A percentile compares a stretch with the other conserved stretches of the same genome.
Conservation (phyloP, 2,113 vertebrate species). For the Toxotes chatareus region DNA sequence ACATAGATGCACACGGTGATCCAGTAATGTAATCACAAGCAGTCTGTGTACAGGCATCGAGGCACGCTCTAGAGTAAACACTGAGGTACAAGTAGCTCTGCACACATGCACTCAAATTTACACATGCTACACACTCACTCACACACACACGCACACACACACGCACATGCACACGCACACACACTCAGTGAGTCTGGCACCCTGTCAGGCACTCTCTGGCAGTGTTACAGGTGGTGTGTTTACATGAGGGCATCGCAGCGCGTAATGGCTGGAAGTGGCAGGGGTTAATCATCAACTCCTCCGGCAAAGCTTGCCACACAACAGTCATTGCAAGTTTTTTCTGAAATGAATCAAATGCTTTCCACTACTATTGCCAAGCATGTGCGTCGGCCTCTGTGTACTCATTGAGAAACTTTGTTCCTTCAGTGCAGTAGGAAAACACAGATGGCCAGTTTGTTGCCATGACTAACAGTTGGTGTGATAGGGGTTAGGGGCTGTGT, state of each 20-base stretch:
- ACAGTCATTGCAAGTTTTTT: conserved; percentile 35
- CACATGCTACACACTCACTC: conserved; percentile 12
- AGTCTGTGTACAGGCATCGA: conserved; percentile 15
- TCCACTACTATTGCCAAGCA: conserved; percentile 41
- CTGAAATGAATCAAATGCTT: conserved; percentile 46
- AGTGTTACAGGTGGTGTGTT: conserved; percentile 61
- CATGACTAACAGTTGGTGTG: conserved; percentile 49
- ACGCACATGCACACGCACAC: conserved; percentile 17
- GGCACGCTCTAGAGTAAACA: conserved; percentile 8
- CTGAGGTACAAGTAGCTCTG: conserved; percentile 36
- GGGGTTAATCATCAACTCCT: conserved; percentile 76
- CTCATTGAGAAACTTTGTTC: conserved; percentile 72
- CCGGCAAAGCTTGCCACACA: conserved; percentile 24
- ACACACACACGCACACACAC: conserved; percentile 2
- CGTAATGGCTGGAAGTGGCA: conserved; percentile 61
- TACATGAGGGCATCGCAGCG: conserved; percentile 65
- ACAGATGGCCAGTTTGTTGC: conserved; percentile 62
- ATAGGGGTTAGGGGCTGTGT: conserved; percentile 10
- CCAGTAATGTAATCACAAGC: conserved; percentile 29
- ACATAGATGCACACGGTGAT: conserved; percentile 36
- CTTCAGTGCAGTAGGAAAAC: conserved; percentile 44
- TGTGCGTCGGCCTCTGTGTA: conserved; percentile 48
- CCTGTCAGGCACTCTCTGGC: conserved; percentile 34
- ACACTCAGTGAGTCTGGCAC: conserved; percentile 30
- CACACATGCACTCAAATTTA: conserved; percentile 19